Evolutionary conservation across 2,888 invertebrate genomes (phyloP).

Genomic region (Drosophila phalerata): DNA sequence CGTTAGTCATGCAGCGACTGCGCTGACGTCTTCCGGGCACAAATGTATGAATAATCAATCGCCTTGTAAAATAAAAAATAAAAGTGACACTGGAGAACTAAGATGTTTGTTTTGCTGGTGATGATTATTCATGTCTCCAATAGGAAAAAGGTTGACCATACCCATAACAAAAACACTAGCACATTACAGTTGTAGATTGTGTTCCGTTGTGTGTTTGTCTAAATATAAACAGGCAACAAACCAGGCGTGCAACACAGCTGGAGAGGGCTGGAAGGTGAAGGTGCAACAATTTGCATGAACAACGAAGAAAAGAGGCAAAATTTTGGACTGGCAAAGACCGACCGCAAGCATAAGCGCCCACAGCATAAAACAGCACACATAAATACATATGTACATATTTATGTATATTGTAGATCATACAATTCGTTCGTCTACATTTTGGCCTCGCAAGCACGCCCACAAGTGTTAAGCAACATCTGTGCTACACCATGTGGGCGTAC

Average conservation of each 20-base stretch:
- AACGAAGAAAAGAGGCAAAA: slow-evolving; percentile 17
- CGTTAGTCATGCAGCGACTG: slow-evolving; percentile 50
- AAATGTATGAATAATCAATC: slow-evolving; percentile 50
- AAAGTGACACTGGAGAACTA: slow-evolving; percentile 22
- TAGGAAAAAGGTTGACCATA: slow-evolving; percentile 10
- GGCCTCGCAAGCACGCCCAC: slow-evolving; percentile 60
- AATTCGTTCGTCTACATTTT: slow-evolving; percentile 20
- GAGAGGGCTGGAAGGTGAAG: slow-evolving; percentile 9
- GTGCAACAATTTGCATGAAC: slow-evolving; percentile 44
- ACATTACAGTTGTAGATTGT: slow-evolving; percentile 26
- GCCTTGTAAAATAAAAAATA: slow-evolving; percentile 11
- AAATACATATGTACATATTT: neutral
- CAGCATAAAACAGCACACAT: slow-evolving; percentile 34
- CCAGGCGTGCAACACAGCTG: slow-evolving; percentile 9
- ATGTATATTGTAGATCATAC: slow-evolving; percentile 16
- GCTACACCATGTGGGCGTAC: slow-evolving; percentile 68
- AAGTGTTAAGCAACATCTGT: slow-evolving; percentile 54
- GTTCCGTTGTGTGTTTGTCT: slow-evolving; percentile 25
- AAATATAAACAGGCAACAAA: slow-evolving; percentile 33
- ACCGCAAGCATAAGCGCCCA: slow-evolving; percentile 37
- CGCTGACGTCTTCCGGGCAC: slow-evolving; percentile 43
- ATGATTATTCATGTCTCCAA: slow-evolving; percentile 23
- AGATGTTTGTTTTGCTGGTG: neutral
- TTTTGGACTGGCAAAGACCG: slow-evolving; percentile 2
- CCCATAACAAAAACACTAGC: slow-evolving; percentile 3